Conservation (phyloP, 2,888 invertebrate species). For the Pandemis heparana region DNA sequence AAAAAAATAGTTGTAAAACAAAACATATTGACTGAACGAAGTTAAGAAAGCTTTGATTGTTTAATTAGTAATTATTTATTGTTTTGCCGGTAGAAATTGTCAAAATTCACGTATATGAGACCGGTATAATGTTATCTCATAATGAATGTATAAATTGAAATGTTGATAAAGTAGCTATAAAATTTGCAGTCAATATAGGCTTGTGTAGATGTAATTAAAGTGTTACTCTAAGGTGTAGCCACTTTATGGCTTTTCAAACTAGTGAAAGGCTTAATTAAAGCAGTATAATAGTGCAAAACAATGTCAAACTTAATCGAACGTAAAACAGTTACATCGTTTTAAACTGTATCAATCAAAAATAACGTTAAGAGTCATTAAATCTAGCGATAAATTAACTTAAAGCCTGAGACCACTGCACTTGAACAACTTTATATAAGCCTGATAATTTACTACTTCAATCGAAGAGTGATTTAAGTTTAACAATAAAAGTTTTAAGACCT, state of each 20-base stretch:
- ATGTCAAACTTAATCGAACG: slow-evolving; percentile 74
- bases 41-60: too few species aligned
- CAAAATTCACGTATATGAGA: too few species aligned
- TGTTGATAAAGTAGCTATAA: too few species aligned
- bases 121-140: too few species aligned
- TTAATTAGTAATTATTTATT: too few species aligned
- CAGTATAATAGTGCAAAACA: slow-evolving; percentile 70
- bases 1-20: too few species aligned
- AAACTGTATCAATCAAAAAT: slow-evolving; percentile 64
- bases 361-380: slow-evolving; percentile 60
- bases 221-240: too few species aligned
- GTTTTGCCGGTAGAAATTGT: too few species aligned
- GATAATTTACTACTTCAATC: neutral
- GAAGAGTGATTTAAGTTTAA: neutral
- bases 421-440: neutral
- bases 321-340: slow-evolving; percentile 66
- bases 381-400: slow-evolving; percentile 62
- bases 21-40: too few species aligned
- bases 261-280: slow-evolving; percentile 70
- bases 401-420: slow-evolving; percentile 5
- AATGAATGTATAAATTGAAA: too few species aligned
- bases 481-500: neutral
- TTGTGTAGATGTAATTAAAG: neutral
- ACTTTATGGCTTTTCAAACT: slow-evolving; percentile 66
- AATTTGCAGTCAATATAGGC: neutral